Percentiles rank a stretch among this genome's conserved stretches.
These are phyloP conservation scores for Resseliella maxima DNA, from an alignment of 2,888 invertebrate species.

Conservation along the genomic window DNA sequence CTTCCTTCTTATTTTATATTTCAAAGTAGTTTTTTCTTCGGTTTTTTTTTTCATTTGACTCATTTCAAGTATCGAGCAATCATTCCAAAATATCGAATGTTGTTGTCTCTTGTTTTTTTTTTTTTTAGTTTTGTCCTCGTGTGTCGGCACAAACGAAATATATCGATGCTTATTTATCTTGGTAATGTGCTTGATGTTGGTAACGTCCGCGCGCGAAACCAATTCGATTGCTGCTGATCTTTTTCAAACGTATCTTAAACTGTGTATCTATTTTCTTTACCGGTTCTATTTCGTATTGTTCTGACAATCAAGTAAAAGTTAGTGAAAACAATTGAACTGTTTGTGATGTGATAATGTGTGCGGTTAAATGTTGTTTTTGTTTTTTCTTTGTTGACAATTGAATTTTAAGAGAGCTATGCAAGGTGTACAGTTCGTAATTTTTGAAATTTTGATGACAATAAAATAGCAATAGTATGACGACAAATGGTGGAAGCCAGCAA, in stretches of 20 bases:
- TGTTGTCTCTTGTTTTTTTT: too few relatives aligned
- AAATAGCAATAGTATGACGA: background rate
- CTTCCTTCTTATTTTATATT: background rate
- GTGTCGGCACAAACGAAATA: background rate
- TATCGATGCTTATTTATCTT: background rate
- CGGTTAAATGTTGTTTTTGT: background rate
- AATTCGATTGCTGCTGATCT: background rate
- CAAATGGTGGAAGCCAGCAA: background rate
- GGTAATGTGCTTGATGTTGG: too few relatives aligned
- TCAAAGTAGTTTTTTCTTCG: too few relatives aligned
- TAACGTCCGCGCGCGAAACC: background rate
- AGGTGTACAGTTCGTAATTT: background rate
- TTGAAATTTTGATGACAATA: slow-evolving; percentile 6
- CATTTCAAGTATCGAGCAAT: too few relatives aligned
- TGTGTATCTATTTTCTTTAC: background rate
- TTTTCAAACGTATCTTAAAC: background rate
- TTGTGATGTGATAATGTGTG: slow-evolving; percentile 24
- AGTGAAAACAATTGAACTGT: slow-evolving; percentile 17
- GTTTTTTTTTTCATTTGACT: too few relatives aligned
- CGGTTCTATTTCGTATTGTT: background rate
- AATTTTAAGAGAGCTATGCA: background rate
- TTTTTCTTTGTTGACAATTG: slow-evolving; percentile 38
- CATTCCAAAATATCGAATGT: too few relatives aligned
- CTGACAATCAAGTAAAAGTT: slow-evolving; percentile 24
- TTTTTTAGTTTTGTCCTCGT: too few relatives aligned